Evolutionary conservation across 2,888 invertebrate species (phyloP).

Genomic region (Dryobota labecula): DNA sequence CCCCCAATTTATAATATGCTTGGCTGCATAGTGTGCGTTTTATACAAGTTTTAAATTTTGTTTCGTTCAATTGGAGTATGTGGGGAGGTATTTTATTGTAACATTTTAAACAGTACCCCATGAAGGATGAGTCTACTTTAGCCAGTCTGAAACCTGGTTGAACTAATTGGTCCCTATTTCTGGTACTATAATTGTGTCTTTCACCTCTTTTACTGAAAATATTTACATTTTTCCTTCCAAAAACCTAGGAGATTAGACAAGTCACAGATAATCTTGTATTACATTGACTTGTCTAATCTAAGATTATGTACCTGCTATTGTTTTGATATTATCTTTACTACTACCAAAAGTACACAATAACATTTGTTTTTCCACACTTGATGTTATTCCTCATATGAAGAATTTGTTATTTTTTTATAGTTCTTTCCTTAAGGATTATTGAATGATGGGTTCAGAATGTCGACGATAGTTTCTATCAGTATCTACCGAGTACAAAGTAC

Average conservation of each 20-base stretch:
- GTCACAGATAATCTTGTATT: conserved; percentile 16
- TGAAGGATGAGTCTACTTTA: too few species aligned
- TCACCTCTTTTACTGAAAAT: too few species aligned
- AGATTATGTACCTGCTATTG: neutral
- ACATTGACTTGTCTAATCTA: conserved; percentile 20
- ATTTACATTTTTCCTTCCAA: too few species aligned
- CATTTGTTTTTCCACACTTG: conserved; percentile 12
- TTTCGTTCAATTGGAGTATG: too few species aligned
- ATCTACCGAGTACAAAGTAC: conserved; percentile 1
- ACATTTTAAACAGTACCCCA: too few species aligned
- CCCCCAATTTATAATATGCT: too few species aligned
- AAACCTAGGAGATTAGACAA: conserved; percentile 22
- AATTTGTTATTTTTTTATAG: neutral
- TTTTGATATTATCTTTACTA: neutral
- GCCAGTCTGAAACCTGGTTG: too few species aligned
- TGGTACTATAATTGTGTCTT: too few species aligned
- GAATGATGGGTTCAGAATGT: conserved; percentile 24
- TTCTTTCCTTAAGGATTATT: conserved; percentile 12
- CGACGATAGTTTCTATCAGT: neutral
- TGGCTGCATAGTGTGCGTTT: too few species aligned
- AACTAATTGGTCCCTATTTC: too few species aligned
- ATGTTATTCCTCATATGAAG: neutral
- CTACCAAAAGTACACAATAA: neutral
- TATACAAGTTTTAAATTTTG: too few species aligned
- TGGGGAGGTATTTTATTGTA: too few species aligned